These are phyloP conservation scores for Chrysolina haemoptera DNA, from an alignment of 2,888 invertebrate species.

Conservation along the genomic window DNA sequence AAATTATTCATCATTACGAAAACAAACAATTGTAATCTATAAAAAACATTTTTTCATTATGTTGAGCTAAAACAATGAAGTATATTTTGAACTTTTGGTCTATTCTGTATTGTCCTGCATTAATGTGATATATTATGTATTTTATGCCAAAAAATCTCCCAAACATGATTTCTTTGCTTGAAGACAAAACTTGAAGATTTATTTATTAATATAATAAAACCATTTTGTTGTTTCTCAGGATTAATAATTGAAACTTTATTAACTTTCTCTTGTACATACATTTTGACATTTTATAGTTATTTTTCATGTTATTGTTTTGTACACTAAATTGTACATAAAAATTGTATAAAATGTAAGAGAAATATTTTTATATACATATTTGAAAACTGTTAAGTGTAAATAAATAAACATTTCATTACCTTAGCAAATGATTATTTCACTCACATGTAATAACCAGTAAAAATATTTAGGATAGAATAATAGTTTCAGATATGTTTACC, in stretches of 20 bases:
- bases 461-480: too few species aligned
- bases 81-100: not conserved
- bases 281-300: slow-evolving; percentile 20
- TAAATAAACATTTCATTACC: slow-evolving; percentile 49
- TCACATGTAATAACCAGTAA: too few species aligned
- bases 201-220: slow-evolving; percentile 16
- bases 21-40: too few species aligned
- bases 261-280: slow-evolving; percentile 38
- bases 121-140: slow-evolving; percentile 2
- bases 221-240: not conserved
- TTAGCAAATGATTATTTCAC: slow-evolving; percentile 30
- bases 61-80: too few species aligned
- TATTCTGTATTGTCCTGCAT: slow-evolving; percentile 14
- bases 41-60: too few species aligned
- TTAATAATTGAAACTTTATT: slow-evolving; percentile 1
- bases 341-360: slow-evolving; percentile 53
- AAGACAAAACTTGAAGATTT: slow-evolving; percentile 8
- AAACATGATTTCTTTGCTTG: not conserved
- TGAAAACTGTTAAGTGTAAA: slow-evolving; percentile 52
- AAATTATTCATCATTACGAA: too few species aligned
- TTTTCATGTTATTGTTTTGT: slow-evolving; percentile 46
- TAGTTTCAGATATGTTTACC: too few species aligned
- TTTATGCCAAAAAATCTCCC: slow-evolving; percentile 11
- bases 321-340: slow-evolving; percentile 52
- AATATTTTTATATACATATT: slow-evolving; percentile 55